phyloP scores from a whole-genome alignment of 2,797 vertebrate genomes.

The Notolepis coatsorum region DNA sequence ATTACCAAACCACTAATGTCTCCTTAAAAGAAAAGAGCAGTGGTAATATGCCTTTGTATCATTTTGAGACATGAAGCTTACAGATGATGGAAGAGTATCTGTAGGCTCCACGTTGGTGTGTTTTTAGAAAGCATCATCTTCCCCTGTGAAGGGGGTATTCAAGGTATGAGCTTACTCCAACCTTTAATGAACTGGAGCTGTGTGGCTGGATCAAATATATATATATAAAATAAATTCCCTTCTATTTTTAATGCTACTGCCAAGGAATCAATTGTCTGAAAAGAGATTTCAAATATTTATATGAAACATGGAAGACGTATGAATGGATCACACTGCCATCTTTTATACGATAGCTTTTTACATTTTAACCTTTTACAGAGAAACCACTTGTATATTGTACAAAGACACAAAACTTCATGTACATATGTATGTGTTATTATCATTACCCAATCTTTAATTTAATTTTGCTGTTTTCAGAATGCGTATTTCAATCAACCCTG shows the following conservation, averaged over 20 bases:
- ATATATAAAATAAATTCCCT: slow-evolving; percentile 50
- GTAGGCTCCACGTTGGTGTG: slow-evolving; percentile 33
- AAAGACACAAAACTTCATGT: slow-evolving; percentile 85
- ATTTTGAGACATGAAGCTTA: slow-evolving; percentile 26
- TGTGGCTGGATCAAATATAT: slow-evolving; percentile 51
- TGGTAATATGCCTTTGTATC: slow-evolving; percentile 26
- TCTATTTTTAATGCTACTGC: slow-evolving; percentile 74
- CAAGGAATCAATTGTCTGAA: slow-evolving; percentile 68
- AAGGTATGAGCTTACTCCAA: slow-evolving; percentile 26
- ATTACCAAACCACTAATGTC: slow-evolving; percentile 63
- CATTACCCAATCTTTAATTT: slow-evolving; percentile 80
- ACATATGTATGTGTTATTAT: slow-evolving; percentile 83
- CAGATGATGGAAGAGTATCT: slow-evolving; percentile 43
- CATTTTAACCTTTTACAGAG: slow-evolving; percentile 88
- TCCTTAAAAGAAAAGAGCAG: slow-evolving; percentile 31
- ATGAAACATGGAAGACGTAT: slow-evolving; percentile 72
- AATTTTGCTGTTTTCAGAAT: slow-evolving; percentile 77
- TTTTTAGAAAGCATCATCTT: slow-evolving; percentile 11
- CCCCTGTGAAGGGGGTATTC: slow-evolving; percentile 17
- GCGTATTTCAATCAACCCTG: slow-evolving; percentile 80
- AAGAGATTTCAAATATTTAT: slow-evolving; percentile 86
- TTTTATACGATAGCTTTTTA: slow-evolving; percentile 90
- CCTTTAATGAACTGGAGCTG: slow-evolving; percentile 32
- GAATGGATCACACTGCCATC: slow-evolving; percentile 93
- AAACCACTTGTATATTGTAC: slow-evolving; percentile 88